Conservation (phyloP, 2,113 vertebrate species). For the Ammodytes dubius region DNA sequence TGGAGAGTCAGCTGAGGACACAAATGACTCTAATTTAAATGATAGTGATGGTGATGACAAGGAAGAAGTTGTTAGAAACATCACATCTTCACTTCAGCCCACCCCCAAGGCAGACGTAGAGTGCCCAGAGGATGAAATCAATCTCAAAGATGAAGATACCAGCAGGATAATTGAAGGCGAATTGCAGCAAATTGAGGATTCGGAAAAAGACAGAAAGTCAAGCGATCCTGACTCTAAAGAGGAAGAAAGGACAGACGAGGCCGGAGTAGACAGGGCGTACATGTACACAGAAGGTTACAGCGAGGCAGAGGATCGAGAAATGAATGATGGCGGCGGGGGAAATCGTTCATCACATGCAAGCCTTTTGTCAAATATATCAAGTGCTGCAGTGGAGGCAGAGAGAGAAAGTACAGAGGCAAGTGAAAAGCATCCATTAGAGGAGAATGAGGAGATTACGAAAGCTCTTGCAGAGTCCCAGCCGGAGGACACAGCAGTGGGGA, state of each 20-base stretch:
- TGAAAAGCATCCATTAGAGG: neutral
- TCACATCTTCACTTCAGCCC: conserved; percentile 40
- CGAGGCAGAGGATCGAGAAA: conserved; percentile 39
- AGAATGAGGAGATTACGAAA: conserved; percentile 21
- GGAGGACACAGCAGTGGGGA: conserved; percentile 28
- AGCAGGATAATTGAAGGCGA: conserved; percentile 3
- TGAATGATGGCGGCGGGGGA: conserved; percentile 28
- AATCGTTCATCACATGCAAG: conserved; percentile 20
- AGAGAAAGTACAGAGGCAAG: conserved; percentile 42
- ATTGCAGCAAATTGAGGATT: conserved; percentile 22
- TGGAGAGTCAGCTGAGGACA: conserved; percentile 27
- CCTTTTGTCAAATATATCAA: conserved; percentile 31
- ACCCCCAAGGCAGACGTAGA: conserved; percentile 26
- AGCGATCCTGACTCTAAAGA: conserved; percentile 32
- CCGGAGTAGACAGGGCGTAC: conserved; percentile 37
- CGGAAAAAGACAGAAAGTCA: conserved; percentile 12
- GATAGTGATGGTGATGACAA: conserved; percentile 46
- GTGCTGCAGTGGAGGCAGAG: conserved; percentile 24
- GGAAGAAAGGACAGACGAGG: conserved; percentile 34
- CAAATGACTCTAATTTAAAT: conserved; percentile 37
- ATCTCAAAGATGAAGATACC: conserved; percentile 17
- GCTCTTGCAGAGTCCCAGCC: neutral
- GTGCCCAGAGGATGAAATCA: conserved; percentile 28
- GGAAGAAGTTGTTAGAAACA: conserved; percentile 36
- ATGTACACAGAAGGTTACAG: conserved; percentile 10